These are phyloP conservation scores for Desmophyllum pertusum DNA, from an alignment of 92 coral and sea anemone species.

Conservation along the genomic window DNA sequence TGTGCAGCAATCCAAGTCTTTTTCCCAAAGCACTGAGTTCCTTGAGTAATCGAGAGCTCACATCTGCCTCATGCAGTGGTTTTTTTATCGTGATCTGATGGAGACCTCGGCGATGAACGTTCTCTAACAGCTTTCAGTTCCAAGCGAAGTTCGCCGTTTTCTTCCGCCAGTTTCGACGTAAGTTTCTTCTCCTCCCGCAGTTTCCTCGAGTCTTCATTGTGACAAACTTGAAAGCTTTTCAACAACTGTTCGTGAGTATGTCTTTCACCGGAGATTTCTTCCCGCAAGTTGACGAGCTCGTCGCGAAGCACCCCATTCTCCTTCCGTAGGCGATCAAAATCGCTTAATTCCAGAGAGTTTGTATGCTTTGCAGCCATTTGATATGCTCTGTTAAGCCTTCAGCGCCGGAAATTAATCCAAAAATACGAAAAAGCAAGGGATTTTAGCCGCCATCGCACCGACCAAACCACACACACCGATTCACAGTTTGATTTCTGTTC, in stretches of 20 bases:
- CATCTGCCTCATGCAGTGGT: slow-evolving; percentile 19
- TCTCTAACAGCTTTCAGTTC: slow-evolving; percentile 60
- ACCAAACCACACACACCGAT: slow-evolving; percentile 13
- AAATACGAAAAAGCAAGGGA: neutral
- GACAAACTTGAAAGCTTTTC: slow-evolving; percentile 63
- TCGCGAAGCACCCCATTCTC: slow-evolving; percentile 73
- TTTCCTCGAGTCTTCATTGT: slow-evolving; percentile 65
- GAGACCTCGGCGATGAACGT: slow-evolving; percentile 27
- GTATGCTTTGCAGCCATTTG: slow-evolving; percentile 70
- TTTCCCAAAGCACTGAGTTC: slow-evolving; percentile 47
- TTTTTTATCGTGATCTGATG: slow-evolving; percentile 20
- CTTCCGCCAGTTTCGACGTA: slow-evolving; percentile 67
- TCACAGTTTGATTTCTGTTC: slow-evolving; percentile 29
- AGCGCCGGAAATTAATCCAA: neutral
- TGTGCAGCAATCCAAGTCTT: slow-evolving; percentile 67
- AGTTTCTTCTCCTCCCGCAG: slow-evolving; percentile 64
- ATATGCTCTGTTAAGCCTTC: neutral
- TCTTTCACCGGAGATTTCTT: slow-evolving; percentile 70
- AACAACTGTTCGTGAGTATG: slow-evolving; percentile 67
- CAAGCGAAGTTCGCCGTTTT: slow-evolving; percentile 71
- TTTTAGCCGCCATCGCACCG: slow-evolving; percentile 6
- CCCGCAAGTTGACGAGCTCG: slow-evolving; percentile 67
- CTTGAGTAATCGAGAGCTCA: slow-evolving; percentile 43
- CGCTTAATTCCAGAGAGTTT: slow-evolving; percentile 58
- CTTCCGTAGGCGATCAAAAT: slow-evolving; percentile 73